phyloP scores from a whole-genome alignment of 2,113 vertebrate genomes.

The Mastomys coucha region DNA sequence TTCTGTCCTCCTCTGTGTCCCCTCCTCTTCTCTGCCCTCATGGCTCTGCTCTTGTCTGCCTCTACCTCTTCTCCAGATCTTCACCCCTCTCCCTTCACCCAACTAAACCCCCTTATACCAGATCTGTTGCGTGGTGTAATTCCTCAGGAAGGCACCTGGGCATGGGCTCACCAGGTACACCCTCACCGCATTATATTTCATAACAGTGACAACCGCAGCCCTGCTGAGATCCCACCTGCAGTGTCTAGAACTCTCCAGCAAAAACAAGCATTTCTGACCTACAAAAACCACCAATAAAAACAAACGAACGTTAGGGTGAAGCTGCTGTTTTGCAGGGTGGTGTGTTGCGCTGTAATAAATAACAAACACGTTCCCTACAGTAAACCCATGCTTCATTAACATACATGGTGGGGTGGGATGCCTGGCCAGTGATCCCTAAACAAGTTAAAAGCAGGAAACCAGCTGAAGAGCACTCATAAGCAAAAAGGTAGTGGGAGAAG shows the following conservation, averaged over 20 bases:
- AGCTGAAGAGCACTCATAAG: neutral
- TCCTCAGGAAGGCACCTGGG: too few relatives aligned
- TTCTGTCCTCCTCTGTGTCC: too few relatives aligned
- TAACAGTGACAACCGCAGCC: neutral
- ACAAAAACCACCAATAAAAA: neutral
- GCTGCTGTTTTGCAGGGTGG: neutral
- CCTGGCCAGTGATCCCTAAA: neutral
- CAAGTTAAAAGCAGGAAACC: neutral
- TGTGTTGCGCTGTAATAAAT: too few relatives aligned
- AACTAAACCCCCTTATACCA: too few relatives aligned
- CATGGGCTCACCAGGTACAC: too few relatives aligned
- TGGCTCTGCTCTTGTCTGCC: too few relatives aligned
- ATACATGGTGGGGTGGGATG: neutral
- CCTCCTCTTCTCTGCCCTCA: too few relatives aligned
- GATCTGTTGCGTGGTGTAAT: too few relatives aligned
- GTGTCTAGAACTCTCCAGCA: neutral
- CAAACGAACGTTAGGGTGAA: too few relatives aligned
- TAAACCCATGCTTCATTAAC: neutral
- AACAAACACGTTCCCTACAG: neutral
- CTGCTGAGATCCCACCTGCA: neutral
- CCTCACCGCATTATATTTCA: too few relatives aligned
- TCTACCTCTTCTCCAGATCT: too few relatives aligned
- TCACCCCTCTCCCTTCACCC: too few relatives aligned
- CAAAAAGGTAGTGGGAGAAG: accelerated
- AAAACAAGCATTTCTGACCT: neutral